phyloP scores from a whole-genome alignment of 2,797 vertebrate genomes.

The Sphenopsis melanotis region DNA sequence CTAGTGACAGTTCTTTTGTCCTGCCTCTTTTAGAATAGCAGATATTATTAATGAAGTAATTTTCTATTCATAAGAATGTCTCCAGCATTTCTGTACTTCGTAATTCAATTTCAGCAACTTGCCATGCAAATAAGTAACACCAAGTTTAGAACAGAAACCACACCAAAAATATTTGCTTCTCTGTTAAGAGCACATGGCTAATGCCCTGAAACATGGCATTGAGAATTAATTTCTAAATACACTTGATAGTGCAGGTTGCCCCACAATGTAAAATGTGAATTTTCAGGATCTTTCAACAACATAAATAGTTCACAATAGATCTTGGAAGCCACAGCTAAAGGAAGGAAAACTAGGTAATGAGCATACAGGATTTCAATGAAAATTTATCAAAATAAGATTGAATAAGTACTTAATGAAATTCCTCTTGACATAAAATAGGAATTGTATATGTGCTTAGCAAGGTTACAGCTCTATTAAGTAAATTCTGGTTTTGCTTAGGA shows the following conservation, averaged over 20 bases:
- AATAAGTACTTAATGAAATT: neutral
- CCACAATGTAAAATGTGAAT: neutral
- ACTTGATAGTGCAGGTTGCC: rapidly evolving
- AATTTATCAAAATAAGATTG: neutral
- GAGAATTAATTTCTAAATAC: neutral
- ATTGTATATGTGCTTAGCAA: neutral
- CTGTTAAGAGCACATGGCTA: neutral
- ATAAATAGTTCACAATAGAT: neutral
- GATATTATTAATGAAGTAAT: neutral
- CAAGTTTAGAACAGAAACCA: neutral
- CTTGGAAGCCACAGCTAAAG: neutral
- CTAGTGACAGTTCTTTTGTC: neutral
- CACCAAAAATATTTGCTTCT: neutral
- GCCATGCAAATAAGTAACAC: neutral
- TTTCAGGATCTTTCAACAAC: neutral
- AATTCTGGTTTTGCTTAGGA: neutral
- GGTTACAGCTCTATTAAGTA: neutral
- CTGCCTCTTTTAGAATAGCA: neutral
- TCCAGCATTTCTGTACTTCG: neutral
- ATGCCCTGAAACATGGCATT: neutral
- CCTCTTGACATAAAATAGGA: neutral
- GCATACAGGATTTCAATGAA: neutral
- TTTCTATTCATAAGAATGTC: neutral
- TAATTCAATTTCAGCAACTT: neutral
- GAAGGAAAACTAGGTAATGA: neutral